phyloP scores from a whole-genome alignment of 2,888 invertebrate species.

The Protophormia terraenovae region DNA sequence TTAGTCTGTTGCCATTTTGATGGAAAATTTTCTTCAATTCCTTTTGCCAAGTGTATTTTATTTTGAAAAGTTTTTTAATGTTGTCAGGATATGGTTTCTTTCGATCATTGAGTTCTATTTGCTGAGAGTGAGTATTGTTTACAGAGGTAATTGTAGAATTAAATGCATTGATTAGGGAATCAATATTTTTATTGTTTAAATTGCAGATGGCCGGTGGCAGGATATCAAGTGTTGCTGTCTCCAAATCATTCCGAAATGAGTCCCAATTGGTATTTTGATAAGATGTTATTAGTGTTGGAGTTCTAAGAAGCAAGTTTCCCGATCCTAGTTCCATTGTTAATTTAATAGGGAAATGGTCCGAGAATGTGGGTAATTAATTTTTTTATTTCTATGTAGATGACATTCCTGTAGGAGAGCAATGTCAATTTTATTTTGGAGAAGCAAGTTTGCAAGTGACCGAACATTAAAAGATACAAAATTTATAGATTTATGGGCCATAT shows the following conservation, averaged over 20 bases:
- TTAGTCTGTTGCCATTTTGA: not conserved
- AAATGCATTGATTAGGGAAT: not conserved
- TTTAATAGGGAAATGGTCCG: too few species aligned
- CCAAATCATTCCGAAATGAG: not conserved
- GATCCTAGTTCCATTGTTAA: too few species aligned
- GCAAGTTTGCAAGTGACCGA: not conserved
- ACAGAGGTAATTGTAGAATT: not conserved
- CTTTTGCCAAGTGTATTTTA: too few species aligned
- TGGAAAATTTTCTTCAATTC: too few species aligned
- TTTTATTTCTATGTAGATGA: not conserved
- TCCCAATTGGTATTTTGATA: not conserved
- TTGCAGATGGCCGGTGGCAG: slow-evolving; percentile 15
- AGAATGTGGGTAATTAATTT: too few species aligned
- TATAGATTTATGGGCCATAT: too few species aligned
- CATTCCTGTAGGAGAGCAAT: slow-evolving; percentile 1
- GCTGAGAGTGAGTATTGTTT: too few species aligned
- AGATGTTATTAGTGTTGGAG: not conserved
- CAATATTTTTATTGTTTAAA: not conserved
- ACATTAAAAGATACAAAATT: slow-evolving; percentile 17
- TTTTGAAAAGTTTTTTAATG: too few species aligned
- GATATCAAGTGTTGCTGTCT: not conserved
- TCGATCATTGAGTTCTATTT: too few species aligned
- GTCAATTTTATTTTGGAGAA: too few species aligned
- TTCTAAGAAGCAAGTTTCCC: not conserved
- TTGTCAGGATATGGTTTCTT: too few species aligned